Base-by-base conservation (phyloP, 2,888 invertebrate genomes). In the Pycnomerus fuliginosus region DNA sequence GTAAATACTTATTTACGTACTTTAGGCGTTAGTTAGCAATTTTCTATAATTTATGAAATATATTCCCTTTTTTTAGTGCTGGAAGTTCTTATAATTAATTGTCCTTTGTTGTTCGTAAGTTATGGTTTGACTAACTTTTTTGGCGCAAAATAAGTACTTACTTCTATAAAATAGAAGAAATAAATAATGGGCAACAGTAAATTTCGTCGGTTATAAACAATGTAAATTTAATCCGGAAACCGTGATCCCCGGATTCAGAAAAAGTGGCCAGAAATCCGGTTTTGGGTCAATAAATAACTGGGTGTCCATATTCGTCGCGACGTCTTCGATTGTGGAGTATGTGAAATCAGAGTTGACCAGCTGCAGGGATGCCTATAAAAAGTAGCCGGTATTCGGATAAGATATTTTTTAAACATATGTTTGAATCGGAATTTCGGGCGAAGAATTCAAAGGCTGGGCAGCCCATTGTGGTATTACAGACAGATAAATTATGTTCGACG, bases 371-470 rank as follows among this genome's bases (percentile, higher is more conserved):
- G 60, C 50, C 56, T 59, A 52, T 50, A 55, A 55, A 55, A 55
- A 64, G 63, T 61, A 58, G 65, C 62, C 58, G 68, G 67, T 67
- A 69, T 70, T 68, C 65, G 68, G 65, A 68, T 69, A 68, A 70
- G 67, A 67, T 71, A 71, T 71, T 71, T 71, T 71, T 71, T 71
- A 70, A 71, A 71, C 71, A 71, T 69, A 67, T 71, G 71, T 71
- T 68, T 64, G 69, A 65, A 62, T 67, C 54, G 70, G 71, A 70
- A 71, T 71, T 70, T 69, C 65, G 67, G 67, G 58, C 64, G 60
- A 59, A 62, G 70, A 68, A 70, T 69, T 64, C 65, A 62, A 64
- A 68, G 64, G 64, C 50, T 60, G 56, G 66, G 60, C 64, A 63
- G 68, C 65, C 71, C 70, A 70, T 70, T 71, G 70, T 70, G 68